Conservation (phyloP, 2,797 vertebrate species). For the Phataginus tricuspis region DNA sequence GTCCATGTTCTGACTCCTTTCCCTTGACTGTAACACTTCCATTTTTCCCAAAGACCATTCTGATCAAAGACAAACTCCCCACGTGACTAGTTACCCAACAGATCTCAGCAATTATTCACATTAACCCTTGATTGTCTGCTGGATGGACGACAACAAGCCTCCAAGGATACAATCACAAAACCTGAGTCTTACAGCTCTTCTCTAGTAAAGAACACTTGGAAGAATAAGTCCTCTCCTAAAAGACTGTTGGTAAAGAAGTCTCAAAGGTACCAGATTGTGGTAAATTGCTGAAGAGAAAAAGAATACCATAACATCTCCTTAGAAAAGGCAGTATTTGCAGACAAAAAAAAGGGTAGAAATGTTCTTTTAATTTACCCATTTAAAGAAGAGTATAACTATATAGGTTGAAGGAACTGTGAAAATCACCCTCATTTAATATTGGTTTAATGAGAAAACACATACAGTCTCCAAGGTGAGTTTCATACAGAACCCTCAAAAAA, state of each 20-base stretch:
- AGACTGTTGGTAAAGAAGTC: neutral
- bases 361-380: slow-evolving; percentile 28
- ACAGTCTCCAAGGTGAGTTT: slow-evolving; percentile 17
- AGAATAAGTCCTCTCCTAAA: slow-evolving; percentile 21
- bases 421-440: slow-evolving; percentile 20
- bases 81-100: slow-evolving; percentile 23
- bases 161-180: slow-evolving; percentile 10
- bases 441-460: slow-evolving; percentile 55
- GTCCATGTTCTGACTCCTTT: slow-evolving; percentile 51
- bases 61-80: slow-evolving; percentile 42
- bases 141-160: slow-evolving; percentile 33
- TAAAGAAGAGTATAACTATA: neutral
- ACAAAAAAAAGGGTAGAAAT: neutral
- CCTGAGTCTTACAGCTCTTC: neutral
- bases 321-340: neutral
- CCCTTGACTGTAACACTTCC: neutral
- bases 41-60: slow-evolving; percentile 41
- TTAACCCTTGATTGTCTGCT: slow-evolving; percentile 23
- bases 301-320: neutral
- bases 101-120: slow-evolving; percentile 9
- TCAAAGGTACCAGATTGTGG: neutral
- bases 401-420: slow-evolving; percentile 29
- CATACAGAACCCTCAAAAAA: slow-evolving; percentile 35
- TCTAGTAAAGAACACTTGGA: slow-evolving; percentile 1
- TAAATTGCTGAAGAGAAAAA: slow-evolving; percentile 33